Percentiles rank a stretch among this genome's conserved stretches.
Conservation (phyloP, 1,140 invertebrate species). For the Littorina saxatilis region DNA sequence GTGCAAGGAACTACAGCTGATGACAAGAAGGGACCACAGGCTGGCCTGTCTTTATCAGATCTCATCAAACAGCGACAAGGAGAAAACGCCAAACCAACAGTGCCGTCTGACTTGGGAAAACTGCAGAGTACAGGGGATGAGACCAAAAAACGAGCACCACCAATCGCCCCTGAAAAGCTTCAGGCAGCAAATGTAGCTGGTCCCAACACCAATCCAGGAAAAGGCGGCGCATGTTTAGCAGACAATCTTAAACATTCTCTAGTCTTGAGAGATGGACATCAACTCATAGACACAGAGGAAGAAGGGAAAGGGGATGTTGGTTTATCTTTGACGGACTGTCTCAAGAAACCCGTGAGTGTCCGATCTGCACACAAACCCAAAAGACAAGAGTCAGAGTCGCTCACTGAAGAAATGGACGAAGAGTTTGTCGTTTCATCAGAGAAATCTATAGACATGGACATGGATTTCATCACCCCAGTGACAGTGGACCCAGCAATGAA, state of each 20-base stretch:
- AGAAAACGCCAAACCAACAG: background rate
- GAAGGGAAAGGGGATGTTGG: constrained; percentile 29
- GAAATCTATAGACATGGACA: background rate
- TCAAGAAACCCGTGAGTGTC: constrained; percentile 28
- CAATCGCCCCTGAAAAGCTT: no score
- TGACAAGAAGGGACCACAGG: background rate
- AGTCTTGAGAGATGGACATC: no score
- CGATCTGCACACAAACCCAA: background rate
- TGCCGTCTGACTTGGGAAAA: background rate
- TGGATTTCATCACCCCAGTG: background rate
- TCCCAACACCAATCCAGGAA: no score
- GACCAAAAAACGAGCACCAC: no score
- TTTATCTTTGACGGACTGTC: constrained; percentile 35
- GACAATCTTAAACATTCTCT: no score
- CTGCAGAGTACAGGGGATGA: background rate
- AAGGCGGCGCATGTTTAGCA: no score
- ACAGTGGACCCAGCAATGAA: background rate
- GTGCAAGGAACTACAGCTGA: no score
- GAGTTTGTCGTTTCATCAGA: background rate
- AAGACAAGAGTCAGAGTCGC: background rate
- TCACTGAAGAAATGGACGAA: background rate
- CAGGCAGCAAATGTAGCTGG: no score
- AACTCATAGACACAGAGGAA: no score
- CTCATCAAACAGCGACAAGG: constrained; percentile 40
- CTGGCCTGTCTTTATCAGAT: constrained; percentile 40